phyloP scores from a whole-genome alignment of 2,113 vertebrate genomes.

The Sturnira hondurensis region DNA sequence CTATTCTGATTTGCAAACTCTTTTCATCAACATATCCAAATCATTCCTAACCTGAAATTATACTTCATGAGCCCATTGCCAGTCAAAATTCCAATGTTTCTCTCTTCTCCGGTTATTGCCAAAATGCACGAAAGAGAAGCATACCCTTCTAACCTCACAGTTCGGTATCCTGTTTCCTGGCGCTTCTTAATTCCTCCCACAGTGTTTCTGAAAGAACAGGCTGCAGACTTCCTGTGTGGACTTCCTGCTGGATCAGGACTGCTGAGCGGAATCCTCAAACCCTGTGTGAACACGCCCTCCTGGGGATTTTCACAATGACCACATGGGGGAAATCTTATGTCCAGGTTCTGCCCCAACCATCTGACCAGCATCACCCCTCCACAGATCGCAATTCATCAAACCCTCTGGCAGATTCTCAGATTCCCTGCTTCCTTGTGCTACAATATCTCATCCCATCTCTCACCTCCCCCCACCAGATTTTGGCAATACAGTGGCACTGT shows the following conservation, averaged over 20 bases:
- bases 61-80: neutral
- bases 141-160: neutral
- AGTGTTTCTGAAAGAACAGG: neutral
- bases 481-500: neutral
- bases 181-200: neutral
- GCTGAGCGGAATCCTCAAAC: neutral
- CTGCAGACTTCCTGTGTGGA: neutral
- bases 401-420: neutral
- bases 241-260: neutral
- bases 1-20: neutral
- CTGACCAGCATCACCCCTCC: neutral
- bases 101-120: neutral
- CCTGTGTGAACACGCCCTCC: neutral
- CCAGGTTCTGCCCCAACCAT: neutral
- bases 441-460: neutral
- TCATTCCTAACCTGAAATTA: neutral
- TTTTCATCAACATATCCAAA: neutral
- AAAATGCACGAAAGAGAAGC: neutral
- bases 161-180: neutral
- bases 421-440: neutral
- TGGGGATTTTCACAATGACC: neutral
- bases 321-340: neutral
- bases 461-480: fast-evolving
- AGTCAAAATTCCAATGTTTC: neutral
- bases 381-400: neutral